Evolutionary conservation across 2,797 vertebrate genomes (phyloP), one percentile per base, ranked within the genome.

Genomic region (Anolis apletophallus): DNA sequence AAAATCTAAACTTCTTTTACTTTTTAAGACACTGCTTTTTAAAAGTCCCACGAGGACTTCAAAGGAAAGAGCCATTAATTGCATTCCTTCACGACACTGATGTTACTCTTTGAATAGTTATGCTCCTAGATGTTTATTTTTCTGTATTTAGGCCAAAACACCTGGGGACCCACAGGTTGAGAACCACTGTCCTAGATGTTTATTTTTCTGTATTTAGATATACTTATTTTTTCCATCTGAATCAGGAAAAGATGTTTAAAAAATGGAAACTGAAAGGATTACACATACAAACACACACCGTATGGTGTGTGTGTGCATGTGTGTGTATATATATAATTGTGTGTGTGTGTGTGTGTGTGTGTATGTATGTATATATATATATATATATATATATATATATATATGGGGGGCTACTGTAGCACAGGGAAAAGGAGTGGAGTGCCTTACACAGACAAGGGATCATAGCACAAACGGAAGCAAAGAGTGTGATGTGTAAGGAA

Each of bases 11-110:
- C 21, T 72, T 87, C 36, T 85, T 75, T 84, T 68, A 32, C 13
- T 84, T 88, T 80, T 67, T 34, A 85, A 34, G 34, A 19, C 36
- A 76, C 23, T 68, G 34, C 71, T 85, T 11, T 71, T 75, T 81
- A 81, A 50, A 40, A 80, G n/a, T 50, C 32, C 32, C 77, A 71
- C 5, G 36, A 87, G 36, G 54, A 71, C 74, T 77, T 87, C 80
- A 83, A 78, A 78, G 80, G 36, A 77, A 77, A 87, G 34, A 50
- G 32, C 9, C n/a, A 78, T 61, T 26, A 71, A 83, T 54, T 13
- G 21, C 6, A 78, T 36, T 59, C 67, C 67, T 75, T 50, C 11
- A 77, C 52, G 64, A 83, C 4, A 1, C 5, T 29, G 40, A 40
- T 81, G n/a, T 57, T 72, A 50, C 67, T 78, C 72, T 40, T 5